Evolutionary conservation across 2,888 invertebrate species (phyloP).

Genomic region (Neuroscelio doddi): DNA sequence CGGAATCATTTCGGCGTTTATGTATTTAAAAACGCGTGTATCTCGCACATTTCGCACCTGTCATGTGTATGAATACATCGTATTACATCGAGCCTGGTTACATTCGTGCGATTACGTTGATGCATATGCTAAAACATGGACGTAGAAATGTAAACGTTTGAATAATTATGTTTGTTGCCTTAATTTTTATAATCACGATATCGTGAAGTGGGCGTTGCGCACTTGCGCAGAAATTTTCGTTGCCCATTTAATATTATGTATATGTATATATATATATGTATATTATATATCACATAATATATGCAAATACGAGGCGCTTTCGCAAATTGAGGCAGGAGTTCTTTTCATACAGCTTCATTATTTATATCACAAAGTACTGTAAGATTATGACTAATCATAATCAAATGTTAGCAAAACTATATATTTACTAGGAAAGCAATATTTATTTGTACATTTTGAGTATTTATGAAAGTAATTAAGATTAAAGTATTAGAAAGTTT

Average conservation of each 20-base stretch:
- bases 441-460: no score
- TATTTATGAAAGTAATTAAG: no score
- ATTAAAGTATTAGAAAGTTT: no score
- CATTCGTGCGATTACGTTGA: slow-evolving; percentile 7
- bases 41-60: slow-evolving; percentile 12
- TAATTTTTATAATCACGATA: background rate
- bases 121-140: slow-evolving; percentile 5
- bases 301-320: slow-evolving; percentile 14
- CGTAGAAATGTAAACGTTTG: slow-evolving; percentile 6
- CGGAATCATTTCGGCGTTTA: slow-evolving; percentile 29
- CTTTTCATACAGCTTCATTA: background rate
- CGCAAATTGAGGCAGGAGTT: slow-evolving; percentile 9
- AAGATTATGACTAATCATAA: slow-evolving; percentile 4
- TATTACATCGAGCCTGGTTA: slow-evolving; percentile 9
- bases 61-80: slow-evolving; percentile 7
- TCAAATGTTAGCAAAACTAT: background rate
- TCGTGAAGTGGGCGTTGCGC: background rate
- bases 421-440: no score
- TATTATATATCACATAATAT: slow-evolving; percentile 7
- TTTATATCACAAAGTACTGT: slow-evolving; percentile 1
- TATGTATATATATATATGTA: background rate
- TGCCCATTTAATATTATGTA: slow-evolving; percentile 5
- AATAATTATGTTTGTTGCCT: slow-evolving; percentile 5
- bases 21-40: slow-evolving; percentile 1
- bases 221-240: slow-evolving; percentile 5